Evolutionary conservation across 2,113 vertebrate species (phyloP).

Genomic region (Eulemur rufifrons): DNA sequence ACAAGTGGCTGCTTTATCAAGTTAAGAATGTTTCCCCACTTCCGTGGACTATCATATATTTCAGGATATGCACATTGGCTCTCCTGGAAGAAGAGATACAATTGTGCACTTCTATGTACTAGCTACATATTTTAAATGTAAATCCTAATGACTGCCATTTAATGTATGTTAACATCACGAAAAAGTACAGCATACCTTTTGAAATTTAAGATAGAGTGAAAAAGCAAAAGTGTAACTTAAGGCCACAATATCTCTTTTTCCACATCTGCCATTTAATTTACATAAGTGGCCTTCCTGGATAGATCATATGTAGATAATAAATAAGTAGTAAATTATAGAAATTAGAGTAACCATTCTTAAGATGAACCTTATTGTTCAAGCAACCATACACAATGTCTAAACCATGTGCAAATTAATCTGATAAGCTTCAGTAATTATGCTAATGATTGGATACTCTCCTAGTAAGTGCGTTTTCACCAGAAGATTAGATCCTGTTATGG

Average conservation of each 20-base stretch:
- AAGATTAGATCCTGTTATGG: neutral
- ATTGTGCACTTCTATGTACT: neutral
- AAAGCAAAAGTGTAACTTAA: neutral
- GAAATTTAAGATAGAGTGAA: constrained; percentile 17
- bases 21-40: neutral
- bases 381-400: neutral
- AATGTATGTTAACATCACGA: neutral
- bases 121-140: neutral
- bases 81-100: neutral
- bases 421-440: neutral
- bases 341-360: constrained; percentile 17
- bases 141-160: neutral
- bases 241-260: neutral
- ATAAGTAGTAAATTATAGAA: neutral
- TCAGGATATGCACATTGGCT: neutral
- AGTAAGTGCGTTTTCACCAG: neutral
- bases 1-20: neutral
- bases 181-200: neutral
- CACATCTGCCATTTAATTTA: neutral
- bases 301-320: neutral
- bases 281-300: neutral
- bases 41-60: neutral
- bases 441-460: neutral
- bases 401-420: neutral
- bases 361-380: neutral